Percentiles rank a stretch among this genome's conserved stretches.
phyloP scores from a whole-genome alignment of 2,888 invertebrate genomes.

The Thymelicus sylvestris region DNA sequence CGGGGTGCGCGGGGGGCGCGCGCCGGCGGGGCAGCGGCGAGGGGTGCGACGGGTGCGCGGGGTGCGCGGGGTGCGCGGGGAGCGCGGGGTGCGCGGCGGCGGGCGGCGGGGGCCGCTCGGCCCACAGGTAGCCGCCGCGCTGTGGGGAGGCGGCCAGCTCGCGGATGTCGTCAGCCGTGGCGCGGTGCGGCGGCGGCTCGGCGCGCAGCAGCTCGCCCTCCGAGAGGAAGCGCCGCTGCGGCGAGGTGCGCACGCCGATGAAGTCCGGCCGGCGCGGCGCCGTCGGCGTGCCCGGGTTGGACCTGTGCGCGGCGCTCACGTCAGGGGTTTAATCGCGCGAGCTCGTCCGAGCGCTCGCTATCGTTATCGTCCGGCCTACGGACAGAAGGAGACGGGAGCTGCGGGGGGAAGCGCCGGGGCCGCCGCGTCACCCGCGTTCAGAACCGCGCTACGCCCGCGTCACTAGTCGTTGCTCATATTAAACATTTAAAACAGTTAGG shows the following conservation, averaged over 20 bases:
- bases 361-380: conserved; percentile 84
- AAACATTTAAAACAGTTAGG: background rate
- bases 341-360: conserved; percentile 83
- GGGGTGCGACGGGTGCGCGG: conserved; percentile 54
- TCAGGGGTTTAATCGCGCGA: conserved; percentile 84
- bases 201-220: conserved; percentile 92
- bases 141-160: conserved; percentile 95
- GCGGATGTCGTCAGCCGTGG: conserved; percentile 92
- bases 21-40: conserved; percentile 62
- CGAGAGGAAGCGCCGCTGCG: conserved; percentile 91
- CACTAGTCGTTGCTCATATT: background rate
- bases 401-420: conserved; percentile 80
- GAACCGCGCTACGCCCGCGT: conserved; percentile 46
- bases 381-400: conserved; percentile 83
- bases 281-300: conserved; percentile 96
- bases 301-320: conserved; percentile 87
- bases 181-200: conserved; percentile 87
- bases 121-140: conserved; percentile 83
- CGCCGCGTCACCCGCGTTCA: conserved; percentile 62
- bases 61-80: conserved; percentile 58
- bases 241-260: conserved; percentile 90
- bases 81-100: conserved; percentile 65
- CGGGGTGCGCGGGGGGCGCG: conserved; percentile 63
- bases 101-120: conserved; percentile 76
- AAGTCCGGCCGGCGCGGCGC: conserved; percentile 95